Base-by-base conservation (phyloP, 2,797 vertebrate genomes). In the Gallinago stenura region DNA sequence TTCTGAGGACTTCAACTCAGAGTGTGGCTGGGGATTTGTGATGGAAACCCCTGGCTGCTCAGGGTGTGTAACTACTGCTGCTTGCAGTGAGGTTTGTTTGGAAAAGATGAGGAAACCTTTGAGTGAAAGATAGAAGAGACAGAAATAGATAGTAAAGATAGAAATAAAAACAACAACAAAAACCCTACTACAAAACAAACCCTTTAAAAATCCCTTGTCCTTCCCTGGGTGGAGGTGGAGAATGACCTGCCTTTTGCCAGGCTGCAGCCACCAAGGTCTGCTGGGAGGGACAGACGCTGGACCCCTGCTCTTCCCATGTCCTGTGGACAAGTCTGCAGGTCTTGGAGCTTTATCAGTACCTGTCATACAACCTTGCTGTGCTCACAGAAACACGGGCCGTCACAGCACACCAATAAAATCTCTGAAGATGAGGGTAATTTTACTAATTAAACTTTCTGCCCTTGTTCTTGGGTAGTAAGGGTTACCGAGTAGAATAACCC, bases 301-400 rank as follows among this genome's bases (percentile, higher is more conserved):
- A 7, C 7, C 1, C 1, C 73, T 50, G 19, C 7, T 77, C 21
- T 39, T 45, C 20, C 10, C 1, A 0, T 4, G 14, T 43, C 31
- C 53, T 33, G 11, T 35, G 56, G 31, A 28, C 5, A 20, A 56
- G 11, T 26, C 15, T 71, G 25, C 37, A 68, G 33, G 19, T 61
- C 53, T 53, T 14, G 18, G 35, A 50, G 22, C 48, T 81, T 50
- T 41, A 4, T 58, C 7, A 22, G 66, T 33, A 10, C n/a, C 15
- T 75, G 41, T 25, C 24, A 4, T 15, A 4, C 24, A 57, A 6
- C 12, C 8, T 58, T 24, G 31, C 53, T 48, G 39, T 81, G 69
- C 73, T 57, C 37, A 53, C 15, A 8, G 17, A 64, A 58, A 53
- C 2, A 2, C 0, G 3, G n/a, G 3, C 37, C 2, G 0, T 31